These are phyloP conservation scores for Yasuhikotakia modesta DNA, from an alignment of 2,797 vertebrate species.

Conservation along the genomic window DNA sequence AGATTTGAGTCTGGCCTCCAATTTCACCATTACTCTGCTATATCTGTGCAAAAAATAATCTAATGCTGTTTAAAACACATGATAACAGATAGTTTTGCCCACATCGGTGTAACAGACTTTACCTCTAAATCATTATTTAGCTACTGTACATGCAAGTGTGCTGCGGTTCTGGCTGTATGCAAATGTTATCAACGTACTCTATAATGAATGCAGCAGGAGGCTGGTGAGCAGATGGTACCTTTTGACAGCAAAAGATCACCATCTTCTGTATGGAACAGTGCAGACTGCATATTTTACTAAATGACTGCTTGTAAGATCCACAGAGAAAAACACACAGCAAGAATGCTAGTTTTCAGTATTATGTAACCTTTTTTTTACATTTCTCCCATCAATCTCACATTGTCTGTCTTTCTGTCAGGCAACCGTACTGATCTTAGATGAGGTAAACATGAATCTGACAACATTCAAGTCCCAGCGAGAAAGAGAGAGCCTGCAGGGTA, in stretches of 20 bases:
- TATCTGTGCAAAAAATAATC: not conserved
- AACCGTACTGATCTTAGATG: not conserved
- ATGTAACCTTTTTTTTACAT: not conserved
- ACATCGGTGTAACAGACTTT: not conserved
- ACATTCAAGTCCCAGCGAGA: slow-evolving; percentile 29
- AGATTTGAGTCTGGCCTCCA: too few relatives aligned
- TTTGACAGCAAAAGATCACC: not conserved
- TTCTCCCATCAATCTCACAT: slow-evolving; percentile 7
- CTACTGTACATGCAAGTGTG: not conserved
- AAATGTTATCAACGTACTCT: slow-evolving; percentile 1
- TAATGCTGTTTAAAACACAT: not conserved
- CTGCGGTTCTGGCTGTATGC: not conserved
- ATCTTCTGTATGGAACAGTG: not conserved
- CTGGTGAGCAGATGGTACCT: slow-evolving; percentile 8
- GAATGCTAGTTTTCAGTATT: not conserved
- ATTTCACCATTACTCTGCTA: not conserved
- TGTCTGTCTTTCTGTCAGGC: not conserved
- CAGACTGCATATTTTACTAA: not conserved
- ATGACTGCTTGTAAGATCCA: not conserved
- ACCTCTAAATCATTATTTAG: not conserved
- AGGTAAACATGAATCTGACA: slow-evolving; percentile 28
- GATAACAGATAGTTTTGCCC: not conserved
- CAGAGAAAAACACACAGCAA: not conserved
- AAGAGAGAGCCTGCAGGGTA: slow-evolving; percentile 46
- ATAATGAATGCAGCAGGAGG: not conserved